Base-by-base conservation (phyloP, 2,888 invertebrate species). In the Apodemia mormo region DNA sequence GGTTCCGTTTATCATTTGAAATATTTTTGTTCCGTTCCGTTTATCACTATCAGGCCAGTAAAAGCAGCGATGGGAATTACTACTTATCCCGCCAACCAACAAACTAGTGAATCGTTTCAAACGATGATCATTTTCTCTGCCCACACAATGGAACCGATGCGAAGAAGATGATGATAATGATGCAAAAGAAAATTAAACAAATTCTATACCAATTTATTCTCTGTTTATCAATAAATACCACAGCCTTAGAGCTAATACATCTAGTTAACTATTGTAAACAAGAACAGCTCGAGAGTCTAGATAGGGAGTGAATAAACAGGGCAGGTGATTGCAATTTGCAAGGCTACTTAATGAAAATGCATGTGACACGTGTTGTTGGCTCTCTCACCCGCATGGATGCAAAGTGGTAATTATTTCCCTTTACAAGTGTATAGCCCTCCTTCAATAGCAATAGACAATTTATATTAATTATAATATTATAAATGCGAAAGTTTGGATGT, bases 281-380 rank as follows among this genome's bases (percentile, higher is more conserved):
- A 12, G 52, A 52, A 52, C 52, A 52, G 52, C 52, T n/a, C n/a
- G n/a, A 5, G 52, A 52, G 14, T 52, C 52, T 45, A 52, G 52
- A 52, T 52, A n/a, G 52, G 40, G 29, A 66, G 45, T 40, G 67
- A 40, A 43, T 67, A 67, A 67, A 67, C 67, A 67, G 56, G 56
- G 67, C 67, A 52, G 37, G 67, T 58, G 67, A 67, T 67, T 58
- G 67, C 67, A 67, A 67, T 67, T 67, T 67, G 40, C 67, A 52
- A 67, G 67, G 67, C 37, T 54, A 56, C 56, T 54, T 67, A 67
- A 67, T 67, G 67, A 67, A 52, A 52, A 52, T 52, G 52, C 52
- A 52, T 52, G 67, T 22, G 67, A 67, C 67, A 54, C 56, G 67
- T 67, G 67, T 56, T 29, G 37, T 37, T 22, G 56, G 67, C 67